Conservation (phyloP, 2,888 invertebrate species). For the Eucriotettix oculatus region DNA sequence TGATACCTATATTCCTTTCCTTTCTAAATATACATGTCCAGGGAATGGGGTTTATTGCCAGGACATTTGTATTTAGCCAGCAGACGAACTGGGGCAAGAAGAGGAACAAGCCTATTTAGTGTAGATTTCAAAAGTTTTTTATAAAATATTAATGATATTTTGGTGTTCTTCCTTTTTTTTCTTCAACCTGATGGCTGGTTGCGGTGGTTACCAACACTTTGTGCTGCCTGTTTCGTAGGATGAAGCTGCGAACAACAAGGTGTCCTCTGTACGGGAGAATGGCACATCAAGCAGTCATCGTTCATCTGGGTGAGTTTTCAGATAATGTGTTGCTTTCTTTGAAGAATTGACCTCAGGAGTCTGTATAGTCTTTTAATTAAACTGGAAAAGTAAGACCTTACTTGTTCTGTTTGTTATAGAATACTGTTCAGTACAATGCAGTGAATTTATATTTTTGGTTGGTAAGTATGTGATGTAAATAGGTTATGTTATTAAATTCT, state of each 20-base stretch:
- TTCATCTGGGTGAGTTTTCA: slow-evolving; percentile 33
- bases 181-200: slow-evolving; percentile 17
- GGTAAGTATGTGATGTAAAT: slow-evolving; percentile 4
- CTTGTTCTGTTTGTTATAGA: slow-evolving; percentile 12
- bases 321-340: not conserved
- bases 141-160: slow-evolving; percentile 23
- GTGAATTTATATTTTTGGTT: slow-evolving; percentile 10
- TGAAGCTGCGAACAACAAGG: slow-evolving; percentile 22
- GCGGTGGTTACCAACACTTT: slow-evolving; percentile 15
- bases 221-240: slow-evolving; percentile 32
- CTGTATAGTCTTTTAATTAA: not conserved
- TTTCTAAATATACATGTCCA: not conserved
- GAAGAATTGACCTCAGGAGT: not conserved
- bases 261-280: slow-evolving; percentile 29
- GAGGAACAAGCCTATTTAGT: slow-evolving; percentile 4
- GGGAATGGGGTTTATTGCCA: not conserved
- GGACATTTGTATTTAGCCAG: slow-evolving; percentile 2
- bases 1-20: not conserved
- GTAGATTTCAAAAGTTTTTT: not conserved
- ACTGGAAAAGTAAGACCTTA: not conserved
- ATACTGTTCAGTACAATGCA: slow-evolving; percentile 11
- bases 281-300: slow-evolving; percentile 32
- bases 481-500: not conserved
- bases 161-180: slow-evolving; percentile 24
- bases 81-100: slow-evolving; percentile 3